Evolutionary conservation across 1,140 invertebrate species (phyloP), one percentile per base, ranked within the genome.

Genomic region (honey bee (Apis mellifera)): DNA sequence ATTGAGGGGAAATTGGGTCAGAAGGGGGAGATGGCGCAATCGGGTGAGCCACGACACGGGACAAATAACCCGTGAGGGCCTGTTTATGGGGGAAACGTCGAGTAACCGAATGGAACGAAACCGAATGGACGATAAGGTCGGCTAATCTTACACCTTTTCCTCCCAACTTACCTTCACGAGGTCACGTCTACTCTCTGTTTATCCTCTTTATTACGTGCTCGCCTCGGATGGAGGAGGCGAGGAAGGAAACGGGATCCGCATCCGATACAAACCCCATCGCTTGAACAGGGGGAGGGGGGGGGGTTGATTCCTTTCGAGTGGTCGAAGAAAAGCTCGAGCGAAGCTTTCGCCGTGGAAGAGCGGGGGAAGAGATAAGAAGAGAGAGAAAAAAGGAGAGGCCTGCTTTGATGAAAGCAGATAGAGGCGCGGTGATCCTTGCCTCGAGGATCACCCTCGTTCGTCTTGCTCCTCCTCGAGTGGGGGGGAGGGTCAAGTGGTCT

Each of bases 1-100:
- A 90, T 91, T 88, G 86, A 88, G 84, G 84, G 81, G 79, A 90
- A 92, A 91, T 91, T 92, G 86, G 92, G 91, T 92, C 90, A 92
- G 90, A 88, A 69, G 82, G 85, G 88, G 23, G 70, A 32, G 71
- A 68, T 4, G 42, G 68, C 81, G 83, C 82, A 79, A 89, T 91
- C 80, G 87, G 86, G 84, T 54, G 1, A 42, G 32, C 32, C 88
- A 90, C 84, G 88, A 86, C 85, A 84, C 60, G 69, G 76, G 89
- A 91, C 89, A 91, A 91, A 91, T 91, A 90, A 90, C 86, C 86
- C 54, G 15, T 42, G 17, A 55, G 15, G 17, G 17, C 54, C 60
- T 26, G 60, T 8, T 13, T 26, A 7, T 26, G 23, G 60, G 60
- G 65, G 73, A 59, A 7, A 13, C 21, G 21, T 13, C 9, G 60